Percentiles rank a stretch among this genome's conserved stretches.
These are phyloP conservation scores for Lasioglossum albipes DNA, from an alignment of 1,140 invertebrate species.

Conservation along the genomic window DNA sequence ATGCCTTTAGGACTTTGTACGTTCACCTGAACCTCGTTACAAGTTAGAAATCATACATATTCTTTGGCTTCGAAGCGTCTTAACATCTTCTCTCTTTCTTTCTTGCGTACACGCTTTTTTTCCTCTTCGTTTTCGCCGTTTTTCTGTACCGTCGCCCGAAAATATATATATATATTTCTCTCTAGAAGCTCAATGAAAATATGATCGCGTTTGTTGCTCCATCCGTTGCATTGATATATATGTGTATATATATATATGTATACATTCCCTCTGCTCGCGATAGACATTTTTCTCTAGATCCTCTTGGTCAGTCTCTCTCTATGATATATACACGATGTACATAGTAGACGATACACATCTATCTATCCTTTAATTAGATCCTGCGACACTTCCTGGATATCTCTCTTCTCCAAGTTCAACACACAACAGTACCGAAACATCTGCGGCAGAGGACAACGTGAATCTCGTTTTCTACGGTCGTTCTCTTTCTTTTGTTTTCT, in stretches of 20 bases:
- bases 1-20: constrained; percentile 58
- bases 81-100: constrained; percentile 1
- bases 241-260: not conserved
- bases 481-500: too few species aligned
- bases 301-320: constrained; percentile 35
- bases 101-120: not conserved
- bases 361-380: constrained; percentile 11
- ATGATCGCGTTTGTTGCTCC: constrained; percentile 6
- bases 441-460: not conserved
- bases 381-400: constrained; percentile 38
- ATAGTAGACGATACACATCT: too few species aligned
- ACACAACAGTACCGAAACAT: constrained; percentile 31
- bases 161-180: constrained; percentile 19
- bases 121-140: too few species aligned
- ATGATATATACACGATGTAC: constrained; percentile 4
- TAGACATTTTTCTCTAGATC: not conserved
- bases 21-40: constrained; percentile 36
- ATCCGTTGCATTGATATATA: not conserved
- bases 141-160: not conserved
- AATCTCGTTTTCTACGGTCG: constrained; percentile 12
- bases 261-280: not conserved
- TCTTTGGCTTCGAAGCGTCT: constrained; percentile 52
- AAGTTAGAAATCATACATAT: constrained; percentile 30
- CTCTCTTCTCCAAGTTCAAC: constrained; percentile 14
- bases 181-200: constrained; percentile 48